Base-by-base conservation (phyloP, 2,797 vertebrate genomes). In the Channallabes apus region DNA sequence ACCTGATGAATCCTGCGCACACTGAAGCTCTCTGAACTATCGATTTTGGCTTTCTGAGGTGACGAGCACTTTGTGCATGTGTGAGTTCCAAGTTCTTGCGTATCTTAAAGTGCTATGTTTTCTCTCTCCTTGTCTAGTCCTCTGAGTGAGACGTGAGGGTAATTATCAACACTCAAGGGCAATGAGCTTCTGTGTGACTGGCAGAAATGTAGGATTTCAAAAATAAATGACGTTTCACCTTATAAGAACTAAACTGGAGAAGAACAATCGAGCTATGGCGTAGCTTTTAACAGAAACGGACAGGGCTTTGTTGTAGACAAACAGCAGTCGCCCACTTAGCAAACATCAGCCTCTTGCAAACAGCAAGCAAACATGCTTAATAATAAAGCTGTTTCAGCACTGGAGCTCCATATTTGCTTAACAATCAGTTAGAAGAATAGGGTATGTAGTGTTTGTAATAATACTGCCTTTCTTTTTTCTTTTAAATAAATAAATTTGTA, bases 31-130 rank as follows among this genome's bases (percentile, higher is more conserved):
- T 58, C 73, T 58, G n/a, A 29, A 54, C 14, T 76, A 76, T 58
- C 11, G 51, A 76, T 58, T 76, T 76, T 56, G 73, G 54, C 17
- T 76, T 76, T 76, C 54, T 58, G 27, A 76, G 27, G 27, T 56
- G 73, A 32, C 11, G 1, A 58, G 17, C 18, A 58, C 54, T 76
- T 32, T 76, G 51, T 56, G 7, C 51, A 11, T 76, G 27, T 56
- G 14, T 9, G 14, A 29, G 51, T 18, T 9, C 51, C 27, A 22
- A 76, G 27, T 12, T 22, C 56, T 22, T 76, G 29, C 27, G 32
- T 56, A 51, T 29, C 51, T 56, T 76, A 22, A 18, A 76, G 54
- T 32, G 51, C 6, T n/a, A 73, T n/a, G 17, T n/a, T 41, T 0
- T 41, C 38, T n/a, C 69, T 11, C n/a, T 72, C 35, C 22, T 46